Conservation (phyloP, 2,113 vertebrate genomes). For the Trichechus manatus region DNA sequence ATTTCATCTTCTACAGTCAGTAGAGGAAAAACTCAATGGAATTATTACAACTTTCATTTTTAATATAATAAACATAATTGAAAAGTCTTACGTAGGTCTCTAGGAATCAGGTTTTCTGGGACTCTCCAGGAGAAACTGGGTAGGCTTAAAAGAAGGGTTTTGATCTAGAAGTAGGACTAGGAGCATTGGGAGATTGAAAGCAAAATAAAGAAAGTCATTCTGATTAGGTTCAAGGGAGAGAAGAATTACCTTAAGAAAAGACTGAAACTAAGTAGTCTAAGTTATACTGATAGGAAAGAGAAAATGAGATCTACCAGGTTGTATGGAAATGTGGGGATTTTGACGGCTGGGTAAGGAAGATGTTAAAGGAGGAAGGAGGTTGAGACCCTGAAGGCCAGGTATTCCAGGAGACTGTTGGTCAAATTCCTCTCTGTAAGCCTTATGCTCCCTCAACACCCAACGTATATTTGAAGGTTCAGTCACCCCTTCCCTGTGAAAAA, state of each 20-base stretch:
- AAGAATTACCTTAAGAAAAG: conserved; percentile 38
- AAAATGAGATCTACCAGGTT: neutral
- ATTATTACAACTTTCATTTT: neutral
- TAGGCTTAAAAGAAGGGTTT: conserved; percentile 45
- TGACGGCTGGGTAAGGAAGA: neutral
- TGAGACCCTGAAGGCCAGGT: neutral
- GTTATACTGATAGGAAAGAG: neutral
- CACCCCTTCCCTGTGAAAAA: neutral
- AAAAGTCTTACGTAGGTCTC: neutral
- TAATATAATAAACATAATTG: conserved; percentile 27
- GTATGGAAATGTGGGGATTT: neutral
- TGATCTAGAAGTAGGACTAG: neutral
- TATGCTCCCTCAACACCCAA: neutral
- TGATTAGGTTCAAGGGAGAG: neutral
- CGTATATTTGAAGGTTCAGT: neutral
- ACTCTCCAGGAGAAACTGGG: neutral
- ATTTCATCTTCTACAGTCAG: conserved; percentile 15
- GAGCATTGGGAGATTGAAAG: neutral
- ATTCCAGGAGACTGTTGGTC: neutral
- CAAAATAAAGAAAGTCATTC: conserved; percentile 17
- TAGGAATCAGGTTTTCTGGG: conserved; percentile 3
- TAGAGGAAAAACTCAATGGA: conserved; percentile 2
- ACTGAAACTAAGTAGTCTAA: neutral
- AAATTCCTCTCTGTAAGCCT: neutral
- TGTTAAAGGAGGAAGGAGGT: neutral